Evolutionary conservation across 2,888 invertebrate species (phyloP).

Genomic region (Ischnura elegans): DNA sequence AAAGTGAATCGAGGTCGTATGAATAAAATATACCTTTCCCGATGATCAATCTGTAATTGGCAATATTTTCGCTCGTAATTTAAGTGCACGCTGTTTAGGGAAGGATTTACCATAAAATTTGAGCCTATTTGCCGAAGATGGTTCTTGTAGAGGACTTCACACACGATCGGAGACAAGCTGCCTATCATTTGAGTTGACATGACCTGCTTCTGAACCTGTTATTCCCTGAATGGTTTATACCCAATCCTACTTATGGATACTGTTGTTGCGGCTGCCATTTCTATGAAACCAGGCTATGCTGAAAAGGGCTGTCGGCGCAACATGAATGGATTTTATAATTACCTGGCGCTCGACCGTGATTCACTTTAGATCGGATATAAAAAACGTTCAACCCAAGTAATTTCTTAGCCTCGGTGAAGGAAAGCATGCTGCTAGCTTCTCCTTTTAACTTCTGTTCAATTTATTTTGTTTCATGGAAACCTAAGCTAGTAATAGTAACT

Average conservation of each 20-base stretch:
- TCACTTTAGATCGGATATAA: not conserved
- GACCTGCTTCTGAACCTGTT: conserved; percentile 57
- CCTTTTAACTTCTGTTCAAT: not conserved
- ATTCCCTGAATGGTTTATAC: conserved; percentile 46
- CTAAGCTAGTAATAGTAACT: not conserved
- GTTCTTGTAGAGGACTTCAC: not conserved
- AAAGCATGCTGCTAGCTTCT: not conserved
- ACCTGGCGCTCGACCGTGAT: conserved; percentile 35
- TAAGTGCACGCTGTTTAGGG: not conserved
- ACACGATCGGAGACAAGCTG: conserved; percentile 22
- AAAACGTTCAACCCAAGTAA: conserved; percentile 51
- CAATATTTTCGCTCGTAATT: conserved; percentile 52
- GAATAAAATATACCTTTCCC: conserved; percentile 39
- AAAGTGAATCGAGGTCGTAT: not conserved
- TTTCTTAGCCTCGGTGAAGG: conserved; percentile 27
- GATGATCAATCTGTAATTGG: conserved; percentile 26
- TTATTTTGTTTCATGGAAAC: not conserved
- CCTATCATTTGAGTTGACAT: conserved; percentile 62
- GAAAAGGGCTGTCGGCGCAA: conserved; percentile 45
- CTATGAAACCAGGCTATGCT: conserved; percentile 65
- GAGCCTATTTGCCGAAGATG: conserved; percentile 50
- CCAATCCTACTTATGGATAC: conserved; percentile 46
- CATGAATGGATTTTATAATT: conserved; percentile 53
- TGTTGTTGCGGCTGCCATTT: conserved; percentile 46
- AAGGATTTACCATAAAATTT: conserved; percentile 42